These are phyloP conservation scores for Troides aeacus DNA, from an alignment of 2,888 invertebrate genomes.

Conservation along the genomic window DNA sequence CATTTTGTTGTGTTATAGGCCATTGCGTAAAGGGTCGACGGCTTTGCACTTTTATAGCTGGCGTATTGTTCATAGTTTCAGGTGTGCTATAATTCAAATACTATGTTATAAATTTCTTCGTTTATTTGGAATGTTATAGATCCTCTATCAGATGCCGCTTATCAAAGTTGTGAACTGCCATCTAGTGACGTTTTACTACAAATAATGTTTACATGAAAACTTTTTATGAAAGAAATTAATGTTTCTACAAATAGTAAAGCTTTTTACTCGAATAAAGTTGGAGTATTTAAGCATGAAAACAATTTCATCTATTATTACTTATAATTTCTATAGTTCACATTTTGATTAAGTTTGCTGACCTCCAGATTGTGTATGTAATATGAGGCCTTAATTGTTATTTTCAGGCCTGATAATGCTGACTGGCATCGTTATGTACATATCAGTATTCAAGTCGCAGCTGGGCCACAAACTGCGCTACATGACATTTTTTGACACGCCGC, in stretches of 20 bases:
- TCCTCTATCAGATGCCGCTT: no score
- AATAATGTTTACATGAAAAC: no score
- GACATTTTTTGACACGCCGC: constrained; percentile 87
- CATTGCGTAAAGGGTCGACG: constrained; percentile 88
- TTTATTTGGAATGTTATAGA: background rate
- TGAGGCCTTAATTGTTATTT: constrained; percentile 34
- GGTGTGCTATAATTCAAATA: constrained; percentile 77
- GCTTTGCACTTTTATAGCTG: constrained; percentile 91
- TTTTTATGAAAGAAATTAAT: no score
- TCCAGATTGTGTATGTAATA: background rate
- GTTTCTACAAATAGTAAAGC: no score
- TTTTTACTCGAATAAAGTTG: no score
- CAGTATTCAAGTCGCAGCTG: constrained; percentile 94
- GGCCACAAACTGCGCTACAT: constrained; percentile 91
- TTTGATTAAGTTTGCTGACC: background rate
- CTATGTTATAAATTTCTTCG: background rate
- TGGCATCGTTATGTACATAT: constrained; percentile 95
- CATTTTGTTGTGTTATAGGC: constrained; percentile 89
- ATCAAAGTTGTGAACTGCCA: no score
- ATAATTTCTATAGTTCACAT: background rate
- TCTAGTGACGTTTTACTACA: no score
- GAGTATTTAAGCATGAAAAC: no score
- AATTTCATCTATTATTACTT: background rate
- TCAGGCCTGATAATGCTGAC: constrained; percentile 93
- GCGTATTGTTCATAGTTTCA: constrained; percentile 93